Conservation (phyloP, 1,140 invertebrate species). For the Trinorchestia longiramus region DNA sequence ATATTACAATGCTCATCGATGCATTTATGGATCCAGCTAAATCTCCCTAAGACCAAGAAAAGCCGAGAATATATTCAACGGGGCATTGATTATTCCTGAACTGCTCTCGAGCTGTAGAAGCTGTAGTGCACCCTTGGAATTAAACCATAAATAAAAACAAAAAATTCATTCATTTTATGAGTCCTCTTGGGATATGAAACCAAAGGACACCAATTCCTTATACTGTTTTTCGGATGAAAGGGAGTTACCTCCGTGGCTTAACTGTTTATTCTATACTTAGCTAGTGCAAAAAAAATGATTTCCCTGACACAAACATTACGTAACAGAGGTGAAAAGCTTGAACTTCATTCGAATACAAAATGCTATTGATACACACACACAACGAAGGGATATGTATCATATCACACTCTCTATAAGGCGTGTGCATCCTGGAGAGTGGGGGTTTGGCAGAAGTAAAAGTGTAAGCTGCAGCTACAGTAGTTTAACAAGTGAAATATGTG, state of each 20-base stretch:
- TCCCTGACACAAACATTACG: background rate
- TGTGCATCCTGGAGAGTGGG: too few relatives aligned
- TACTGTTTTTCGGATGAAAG: background rate
- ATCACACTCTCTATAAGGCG: too few relatives aligned
- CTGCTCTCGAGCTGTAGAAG: background rate
- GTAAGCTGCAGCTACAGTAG: too few relatives aligned
- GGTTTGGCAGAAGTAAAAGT: too few relatives aligned
- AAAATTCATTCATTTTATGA: background rate
- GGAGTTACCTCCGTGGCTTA: background rate
- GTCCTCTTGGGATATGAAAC: background rate
- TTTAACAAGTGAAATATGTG: too few relatives aligned
- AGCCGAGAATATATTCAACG: background rate
- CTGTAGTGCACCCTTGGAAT: background rate
- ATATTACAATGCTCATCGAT: background rate
- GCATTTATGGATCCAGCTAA: background rate
- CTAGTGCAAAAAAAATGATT: background rate
- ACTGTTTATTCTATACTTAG: background rate
- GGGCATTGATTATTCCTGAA: background rate
- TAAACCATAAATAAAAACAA: background rate
- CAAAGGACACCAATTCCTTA: background rate
- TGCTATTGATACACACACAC: too few relatives aligned
- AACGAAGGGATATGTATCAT: too few relatives aligned
- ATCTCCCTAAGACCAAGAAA: background rate
- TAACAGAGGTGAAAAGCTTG: too few relatives aligned
- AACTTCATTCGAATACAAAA: too few relatives aligned